Evolutionary conservation across 2,888 invertebrate genomes (phyloP).

Genomic region (Phytoseiulus persimilis): DNA sequence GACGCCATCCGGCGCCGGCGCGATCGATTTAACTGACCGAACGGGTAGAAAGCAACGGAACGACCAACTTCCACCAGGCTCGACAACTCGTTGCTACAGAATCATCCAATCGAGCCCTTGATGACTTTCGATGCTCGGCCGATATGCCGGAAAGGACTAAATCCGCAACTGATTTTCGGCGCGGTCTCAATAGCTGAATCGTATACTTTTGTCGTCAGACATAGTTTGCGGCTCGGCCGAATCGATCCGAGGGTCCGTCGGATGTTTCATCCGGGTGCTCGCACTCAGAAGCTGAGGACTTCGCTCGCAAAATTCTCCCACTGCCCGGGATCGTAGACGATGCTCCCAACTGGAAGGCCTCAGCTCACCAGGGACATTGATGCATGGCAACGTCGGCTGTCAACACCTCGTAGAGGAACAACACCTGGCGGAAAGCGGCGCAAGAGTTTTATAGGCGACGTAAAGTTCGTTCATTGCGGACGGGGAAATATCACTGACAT

Average conservation of each 20-base stretch:
- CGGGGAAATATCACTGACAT: neutral
- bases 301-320: neutral
- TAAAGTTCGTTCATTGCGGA: neutral
- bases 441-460: neutral
- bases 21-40: no score
- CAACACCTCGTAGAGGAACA: neutral
- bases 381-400: neutral
- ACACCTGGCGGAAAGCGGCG: neutral
- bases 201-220: no score
- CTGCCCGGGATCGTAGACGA: neutral
- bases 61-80: no score
- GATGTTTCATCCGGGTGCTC: neutral
- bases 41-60: no score
- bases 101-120: no score
- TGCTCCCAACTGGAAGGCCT: neutral
- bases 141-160: no score
- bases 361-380: neutral
- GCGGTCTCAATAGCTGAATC: no score
- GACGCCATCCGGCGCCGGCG: no score
- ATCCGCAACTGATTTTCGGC: no score
- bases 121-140: no score
- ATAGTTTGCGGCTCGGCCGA: neutral
- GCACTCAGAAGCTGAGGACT: neutral
- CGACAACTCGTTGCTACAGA: no score
- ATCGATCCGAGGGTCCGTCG: neutral